Evolutionary conservation across 1,140 invertebrate genomes (phyloP).

Genomic region (Formica selysi): DNA sequence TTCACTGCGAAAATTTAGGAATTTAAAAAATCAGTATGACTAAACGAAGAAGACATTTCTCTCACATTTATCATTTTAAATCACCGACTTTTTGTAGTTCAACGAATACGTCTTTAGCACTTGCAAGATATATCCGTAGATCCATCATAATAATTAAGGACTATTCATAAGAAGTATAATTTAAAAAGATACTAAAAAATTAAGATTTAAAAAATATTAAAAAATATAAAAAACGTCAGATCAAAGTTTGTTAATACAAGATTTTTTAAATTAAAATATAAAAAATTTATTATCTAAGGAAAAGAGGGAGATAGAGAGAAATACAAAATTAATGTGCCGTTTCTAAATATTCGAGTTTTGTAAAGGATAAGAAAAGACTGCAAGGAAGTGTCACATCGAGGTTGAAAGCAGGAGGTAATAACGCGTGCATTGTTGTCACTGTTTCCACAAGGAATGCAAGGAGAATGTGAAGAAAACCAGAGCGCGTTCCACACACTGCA

Average conservation of each 20-base stretch:
- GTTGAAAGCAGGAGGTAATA: slow-evolving; percentile 31
- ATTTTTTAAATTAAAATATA: neutral
- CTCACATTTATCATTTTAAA: slow-evolving; percentile 17
- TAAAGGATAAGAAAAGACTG: slow-evolving; percentile 8
- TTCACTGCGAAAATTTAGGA: neutral
- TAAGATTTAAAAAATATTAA: neutral
- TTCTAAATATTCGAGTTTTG: slow-evolving; percentile 19
- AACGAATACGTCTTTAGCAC: neutral
- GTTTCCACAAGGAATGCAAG: neutral
- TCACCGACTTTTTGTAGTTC: neutral
- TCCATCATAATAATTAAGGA: neutral
- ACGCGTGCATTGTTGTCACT: slow-evolving; percentile 11
- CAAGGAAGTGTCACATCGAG: neutral
- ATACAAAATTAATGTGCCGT: slow-evolving; percentile 20
- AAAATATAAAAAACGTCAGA: neutral
- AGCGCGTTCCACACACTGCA: neutral
- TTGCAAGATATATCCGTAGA: neutral
- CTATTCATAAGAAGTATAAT: neutral
- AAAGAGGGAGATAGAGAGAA: too few species aligned
- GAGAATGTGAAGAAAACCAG: slow-evolving; percentile 1
- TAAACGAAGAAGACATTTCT: neutral
- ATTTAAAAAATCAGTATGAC: slow-evolving; percentile 7
- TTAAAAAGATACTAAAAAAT: neutral
- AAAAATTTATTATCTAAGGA: too few species aligned
- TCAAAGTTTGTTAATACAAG: neutral